These are phyloP conservation scores for Danaus melanippus DNA, from an alignment of 1,140 invertebrate genomes.

Conservation along the genomic window DNA sequence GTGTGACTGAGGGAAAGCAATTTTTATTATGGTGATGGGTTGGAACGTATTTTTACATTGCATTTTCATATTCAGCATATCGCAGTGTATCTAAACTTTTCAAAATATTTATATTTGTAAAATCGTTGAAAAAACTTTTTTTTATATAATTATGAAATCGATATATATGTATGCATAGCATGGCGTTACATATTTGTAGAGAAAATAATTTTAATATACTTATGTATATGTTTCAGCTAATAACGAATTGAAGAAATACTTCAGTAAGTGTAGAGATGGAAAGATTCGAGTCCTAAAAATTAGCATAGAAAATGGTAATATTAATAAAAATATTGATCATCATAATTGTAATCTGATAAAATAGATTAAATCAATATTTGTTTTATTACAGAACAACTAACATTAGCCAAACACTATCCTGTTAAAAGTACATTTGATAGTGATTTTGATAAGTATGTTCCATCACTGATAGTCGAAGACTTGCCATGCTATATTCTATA, in stretches of 20 bases:
- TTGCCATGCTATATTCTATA: slow-evolving; percentile 96
- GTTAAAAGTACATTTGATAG: slow-evolving; percentile 87
- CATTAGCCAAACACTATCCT: slow-evolving; percentile 77
- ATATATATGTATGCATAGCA: neutral
- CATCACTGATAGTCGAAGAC: slow-evolving; percentile 84
- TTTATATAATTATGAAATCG: neutral
- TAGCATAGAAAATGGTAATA: slow-evolving; percentile 88
- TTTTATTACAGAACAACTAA: slow-evolving; percentile 81
- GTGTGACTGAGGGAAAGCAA: slow-evolving; percentile 5
- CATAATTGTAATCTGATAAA: slow-evolving; percentile 2
- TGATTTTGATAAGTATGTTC: slow-evolving; percentile 88
- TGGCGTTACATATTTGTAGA: neutral
- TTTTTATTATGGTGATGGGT: slow-evolving; percentile 2
- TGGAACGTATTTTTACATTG: slow-evolving; percentile 3
- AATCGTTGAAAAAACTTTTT: too few species aligned
- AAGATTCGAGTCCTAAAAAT: slow-evolving; percentile 87
- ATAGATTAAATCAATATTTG: slow-evolving; percentile 2
- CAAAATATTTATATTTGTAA: neutral
- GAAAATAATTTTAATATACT: slow-evolving; percentile 6
- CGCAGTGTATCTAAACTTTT: neutral
- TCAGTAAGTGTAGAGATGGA: slow-evolving; percentile 86
- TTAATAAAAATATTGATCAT: slow-evolving; percentile 9
- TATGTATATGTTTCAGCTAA: slow-evolving; percentile 78
- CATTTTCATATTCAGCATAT: neutral
- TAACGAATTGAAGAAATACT: slow-evolving; percentile 84